A percentile compares a stretch with the other conserved stretches of the same genome.
Evolutionary conservation across 2,797 vertebrate genomes (phyloP).

Genomic region (Argentina silus): DNA sequence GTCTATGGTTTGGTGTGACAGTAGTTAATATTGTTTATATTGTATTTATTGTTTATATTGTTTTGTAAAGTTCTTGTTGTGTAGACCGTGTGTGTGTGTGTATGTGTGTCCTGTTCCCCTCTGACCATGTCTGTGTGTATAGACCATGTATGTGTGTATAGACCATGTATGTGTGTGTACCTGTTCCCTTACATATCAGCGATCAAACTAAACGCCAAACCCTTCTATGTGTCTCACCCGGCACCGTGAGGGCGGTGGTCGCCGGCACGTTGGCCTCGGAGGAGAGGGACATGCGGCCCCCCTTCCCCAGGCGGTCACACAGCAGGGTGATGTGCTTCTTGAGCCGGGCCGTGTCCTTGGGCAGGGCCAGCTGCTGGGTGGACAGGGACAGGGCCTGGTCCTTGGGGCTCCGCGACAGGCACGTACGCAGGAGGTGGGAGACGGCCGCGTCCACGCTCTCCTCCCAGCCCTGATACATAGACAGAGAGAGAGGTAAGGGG

Average conservation of each 20-base stretch:
- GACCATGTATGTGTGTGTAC: too few relatives aligned
- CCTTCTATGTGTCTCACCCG: slow-evolving; percentile 75
- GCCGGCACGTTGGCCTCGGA: slow-evolving; percentile 77
- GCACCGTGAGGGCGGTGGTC: slow-evolving; percentile 71
- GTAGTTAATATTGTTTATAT: too few relatives aligned
- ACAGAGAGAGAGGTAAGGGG: background rate
- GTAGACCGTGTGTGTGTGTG: too few relatives aligned
- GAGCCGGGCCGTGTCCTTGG: slow-evolving; percentile 86
- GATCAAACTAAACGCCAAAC: too few relatives aligned
- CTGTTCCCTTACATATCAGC: too few relatives aligned
- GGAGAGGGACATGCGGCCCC: slow-evolving; percentile 87
- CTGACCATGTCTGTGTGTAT: too few relatives aligned
- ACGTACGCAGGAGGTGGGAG: slow-evolving; percentile 89
- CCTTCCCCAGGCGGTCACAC: slow-evolving; percentile 91
- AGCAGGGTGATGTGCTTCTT: slow-evolving; percentile 94
- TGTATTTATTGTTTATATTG: too few relatives aligned
- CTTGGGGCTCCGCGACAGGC: slow-evolving; percentile 90
- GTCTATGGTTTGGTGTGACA: too few relatives aligned
- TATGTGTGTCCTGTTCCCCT: too few relatives aligned
- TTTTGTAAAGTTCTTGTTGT: too few relatives aligned
- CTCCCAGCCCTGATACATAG: slow-evolving; percentile 89
- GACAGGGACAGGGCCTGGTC: slow-evolving; percentile 87
- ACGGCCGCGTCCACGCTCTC: slow-evolving; percentile 91
- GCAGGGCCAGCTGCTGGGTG: slow-evolving; percentile 78
- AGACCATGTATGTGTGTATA: too few relatives aligned